Base-by-base conservation (phyloP, 1,140 invertebrate genomes). In the Eufriesea mexicana region DNA sequence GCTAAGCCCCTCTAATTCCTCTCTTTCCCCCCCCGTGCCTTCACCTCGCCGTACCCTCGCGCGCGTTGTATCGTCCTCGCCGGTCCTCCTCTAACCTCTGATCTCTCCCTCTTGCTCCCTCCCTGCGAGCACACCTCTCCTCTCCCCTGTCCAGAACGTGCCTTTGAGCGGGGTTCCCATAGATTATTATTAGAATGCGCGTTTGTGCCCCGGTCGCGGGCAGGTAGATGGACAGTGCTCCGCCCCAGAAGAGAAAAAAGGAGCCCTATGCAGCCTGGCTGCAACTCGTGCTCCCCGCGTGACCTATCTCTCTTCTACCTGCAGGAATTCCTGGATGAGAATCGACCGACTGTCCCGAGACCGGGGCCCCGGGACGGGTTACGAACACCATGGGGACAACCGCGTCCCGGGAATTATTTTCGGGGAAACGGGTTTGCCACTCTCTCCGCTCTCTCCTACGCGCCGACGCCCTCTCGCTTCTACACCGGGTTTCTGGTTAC, bases 151-250 rank as follows among this genome's bases (percentile, higher is more conserved):
- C 55, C 74, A 35, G 68, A 67, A 66, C 82, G 76, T 73, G 89
- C 87, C 89, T 89, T 89, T 89, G 83, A 90, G 83, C 89, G 80
- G 81, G 84, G 90, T 92, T 93, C 92, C 91, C 91, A 93, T 94
- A 94, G 92, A 93, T 94, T 94, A 93, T 93, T 94, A 93, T 93
- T 93, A 94, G 93, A 94, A 94, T 93, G 91, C 91, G 91, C 86
- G 77, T 92, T 89, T 89, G 78, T 86, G 87, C 84, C 86, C 88
- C 73, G 86, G 86, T 90, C 89, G 86, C 84, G 79, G 85, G 79
- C 92, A 94, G 93, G 93, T 93, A 93, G 92, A 94, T 92, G 91
- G 91, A 93, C 91, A 89, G 86, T 87, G 90, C 91, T 92, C 91
- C 81, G 88, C 89, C 87, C 89, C 87, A 73, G 83, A 86, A 84